These are phyloP conservation scores for Clinocottus analis DNA, from an alignment of 2,113 vertebrate species.

Conservation along the genomic window DNA sequence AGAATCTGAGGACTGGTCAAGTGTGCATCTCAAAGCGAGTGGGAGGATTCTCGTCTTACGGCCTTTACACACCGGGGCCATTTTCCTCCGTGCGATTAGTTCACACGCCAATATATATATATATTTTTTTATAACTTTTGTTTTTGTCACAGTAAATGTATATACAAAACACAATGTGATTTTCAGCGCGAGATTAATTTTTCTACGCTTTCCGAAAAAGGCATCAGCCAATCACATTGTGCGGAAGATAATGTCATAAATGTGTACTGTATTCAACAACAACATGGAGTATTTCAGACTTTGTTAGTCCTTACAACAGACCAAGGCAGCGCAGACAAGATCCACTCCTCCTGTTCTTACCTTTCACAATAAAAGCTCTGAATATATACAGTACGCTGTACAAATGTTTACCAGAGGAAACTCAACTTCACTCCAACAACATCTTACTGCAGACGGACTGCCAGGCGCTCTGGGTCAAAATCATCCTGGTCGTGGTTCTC, in stretches of 20 bases:
- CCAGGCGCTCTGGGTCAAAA: neutral
- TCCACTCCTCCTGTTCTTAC: neutral
- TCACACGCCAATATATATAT: too few relatives aligned
- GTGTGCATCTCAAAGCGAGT: constrained; percentile 37
- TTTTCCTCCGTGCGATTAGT: neutral
- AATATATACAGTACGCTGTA: neutral
- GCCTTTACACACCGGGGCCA: neutral
- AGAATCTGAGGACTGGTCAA: constrained; percentile 33
- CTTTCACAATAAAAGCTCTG: neutral
- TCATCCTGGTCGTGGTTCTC: neutral
- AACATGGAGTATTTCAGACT: too few relatives aligned
- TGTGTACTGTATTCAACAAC: too few relatives aligned
- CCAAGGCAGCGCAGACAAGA: neutral
- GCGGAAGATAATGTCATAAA: neutral
- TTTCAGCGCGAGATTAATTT: neutral
- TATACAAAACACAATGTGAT: neutral
- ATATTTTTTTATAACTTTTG: neutral
- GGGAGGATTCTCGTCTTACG: constrained; percentile 6
- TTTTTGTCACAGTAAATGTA: neutral
- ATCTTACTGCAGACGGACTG: neutral
- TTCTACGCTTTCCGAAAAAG: neutral
- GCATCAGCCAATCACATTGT: neutral
- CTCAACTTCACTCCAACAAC: neutral
- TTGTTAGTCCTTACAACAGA: neutral
- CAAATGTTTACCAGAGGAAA: neutral